Conservation (phyloP, 1,140 invertebrate genomes). For the Triops cancriformis region DNA sequence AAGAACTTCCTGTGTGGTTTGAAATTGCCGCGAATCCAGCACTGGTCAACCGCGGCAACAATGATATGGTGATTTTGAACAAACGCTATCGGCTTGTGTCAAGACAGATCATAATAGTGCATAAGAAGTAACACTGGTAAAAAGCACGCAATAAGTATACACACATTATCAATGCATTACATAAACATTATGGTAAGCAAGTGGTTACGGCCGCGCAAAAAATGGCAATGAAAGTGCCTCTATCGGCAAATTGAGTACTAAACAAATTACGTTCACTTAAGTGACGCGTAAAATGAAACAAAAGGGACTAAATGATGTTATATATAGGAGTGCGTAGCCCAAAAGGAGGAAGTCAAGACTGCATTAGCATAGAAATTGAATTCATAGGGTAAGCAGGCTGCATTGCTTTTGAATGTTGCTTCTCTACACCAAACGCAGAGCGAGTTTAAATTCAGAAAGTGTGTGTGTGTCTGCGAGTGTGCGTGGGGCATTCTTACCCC, state of each 20-base stretch:
- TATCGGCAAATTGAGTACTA: background rate
- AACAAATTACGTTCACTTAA: background rate
- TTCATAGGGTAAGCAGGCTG: conserved; percentile 5
- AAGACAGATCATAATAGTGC: too few species aligned
- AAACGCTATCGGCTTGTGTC: too few species aligned
- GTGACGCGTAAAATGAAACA: background rate
- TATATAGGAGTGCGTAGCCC: background rate
- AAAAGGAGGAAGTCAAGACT: background rate
- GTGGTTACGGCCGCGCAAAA: background rate
- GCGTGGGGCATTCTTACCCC: background rate
- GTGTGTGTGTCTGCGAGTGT: background rate
- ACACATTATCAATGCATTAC: too few species aligned
- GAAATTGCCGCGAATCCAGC: too few species aligned
- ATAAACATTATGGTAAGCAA: background rate
- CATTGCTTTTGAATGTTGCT: background rate
- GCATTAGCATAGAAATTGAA: conserved; percentile 9
- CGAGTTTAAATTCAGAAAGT: background rate
- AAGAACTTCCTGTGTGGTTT: too few species aligned
- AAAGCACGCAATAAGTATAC: too few species aligned
- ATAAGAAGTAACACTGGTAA: too few species aligned
- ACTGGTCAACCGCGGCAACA: too few species aligned
- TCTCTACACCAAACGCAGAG: background rate
- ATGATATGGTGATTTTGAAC: too few species aligned
- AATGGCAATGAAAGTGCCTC: background rate
- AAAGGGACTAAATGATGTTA: background rate